Base-by-base conservation (phyloP, 2,888 invertebrate species). In the Tenthredo distinguenda region DNA sequence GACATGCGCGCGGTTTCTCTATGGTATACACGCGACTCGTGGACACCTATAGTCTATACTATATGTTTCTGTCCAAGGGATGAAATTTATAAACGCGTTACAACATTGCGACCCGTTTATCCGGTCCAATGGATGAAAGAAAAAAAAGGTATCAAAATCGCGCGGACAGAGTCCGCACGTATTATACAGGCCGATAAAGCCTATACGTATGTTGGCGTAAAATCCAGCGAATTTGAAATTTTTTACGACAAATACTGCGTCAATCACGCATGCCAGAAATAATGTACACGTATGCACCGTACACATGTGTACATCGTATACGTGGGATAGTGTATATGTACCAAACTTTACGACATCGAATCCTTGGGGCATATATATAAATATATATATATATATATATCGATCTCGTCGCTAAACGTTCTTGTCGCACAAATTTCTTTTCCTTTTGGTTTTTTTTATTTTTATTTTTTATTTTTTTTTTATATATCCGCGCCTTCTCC, bases 21-120 rank as follows among this genome's bases (percentile, higher is more conserved):
- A n/a, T n/a, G n/a, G n/a, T 18, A 71, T 18, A 71, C 4, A 81
- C 2, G 31, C 21, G 62, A 58, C n/a, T 74, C 47, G 74, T 76
- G 26, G 47, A 71, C 37, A 71, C 71, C n/a, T 37, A 71, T 12
- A 0, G 31, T 68, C 5, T 6, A 31, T 7, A 68, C 10, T 15
- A 21, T 21, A 21, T 58, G 7, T 58, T 18, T n/a, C 10, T 15
- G 12, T 21, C 50, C 4, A n/a, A 31, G 47, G 47, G 21, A 21
- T 31, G 31, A 50, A 47, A 58, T 31, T 15, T 81, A 88, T 88
- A 89, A 88, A 88, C 88, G 88, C 90, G 91, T 90, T 91, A 26
- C 26, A 26, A 26, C 26, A 26, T 26, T 1, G 26, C 26, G 91
- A 91, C 88, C 90, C 90, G 87, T 88, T 89, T 89, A 90, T 89